Base-by-base conservation (phyloP, 2,888 invertebrate genomes). In the Arge pagana region DNA sequence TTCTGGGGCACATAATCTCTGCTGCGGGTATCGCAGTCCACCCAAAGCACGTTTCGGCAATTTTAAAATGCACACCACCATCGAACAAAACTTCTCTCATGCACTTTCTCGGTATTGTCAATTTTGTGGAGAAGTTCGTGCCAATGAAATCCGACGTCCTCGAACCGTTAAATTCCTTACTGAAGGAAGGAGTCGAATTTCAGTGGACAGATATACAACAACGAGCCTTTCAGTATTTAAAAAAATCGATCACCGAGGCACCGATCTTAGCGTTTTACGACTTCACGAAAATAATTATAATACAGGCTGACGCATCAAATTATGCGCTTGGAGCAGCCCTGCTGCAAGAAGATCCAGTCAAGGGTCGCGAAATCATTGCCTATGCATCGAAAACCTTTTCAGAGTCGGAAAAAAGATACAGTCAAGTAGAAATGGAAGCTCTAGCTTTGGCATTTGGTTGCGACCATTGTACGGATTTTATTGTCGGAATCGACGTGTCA, bases 401-500 rank as follows among this genome's bases (percentile, higher is more conserved):
- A 4, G 48, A 43, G 2, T 55, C 70, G 3, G 71, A 76, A 54
- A 56, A 57, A 13, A 42, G 65, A 15, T 76, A 74, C 50, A 66
- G 68, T 0, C 69, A 71, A 54, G 70, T 73, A 11, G 71, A 76
- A 53, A 71, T 69, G 53, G 71, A 75, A 58, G 64, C 67, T 0
- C 51, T 72, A 4, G 71, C 66, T 2, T 45, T 68, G 1, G 62
- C 64, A 0, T 70, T 65, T 65, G 70, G 66, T 2, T 60, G 61
- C 26, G 67, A 72, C 43, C 55, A 61, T 30, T 66, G 71, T 39
- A 36, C 58, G 16, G 59, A 71, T 18, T 71, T 62, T 48, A 33
- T 72, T n/a, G 43, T 57, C 6, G 70, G 67, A 11, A 54, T 49
- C 30, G 28, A 57, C 19, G 61, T 74, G 37, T 37, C 40, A 5